A percentile compares a stretch with the other conserved stretches of the same genome.
Evolutionary conservation across 2,888 invertebrate genomes (phyloP).

Genomic region (Tetheella fluctuosa): DNA sequence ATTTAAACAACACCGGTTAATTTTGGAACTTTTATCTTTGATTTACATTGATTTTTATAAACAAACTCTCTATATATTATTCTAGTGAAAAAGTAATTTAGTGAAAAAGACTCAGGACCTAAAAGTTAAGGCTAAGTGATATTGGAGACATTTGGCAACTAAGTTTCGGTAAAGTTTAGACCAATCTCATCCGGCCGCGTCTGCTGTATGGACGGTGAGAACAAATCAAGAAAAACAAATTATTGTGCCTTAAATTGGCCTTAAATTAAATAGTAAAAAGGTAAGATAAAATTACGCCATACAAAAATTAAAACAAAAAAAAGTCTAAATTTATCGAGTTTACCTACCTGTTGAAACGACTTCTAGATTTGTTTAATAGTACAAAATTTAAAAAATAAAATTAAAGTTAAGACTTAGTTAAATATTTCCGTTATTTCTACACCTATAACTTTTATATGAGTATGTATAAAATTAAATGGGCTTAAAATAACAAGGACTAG

Average conservation of each 20-base stretch:
- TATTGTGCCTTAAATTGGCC: slow-evolving; percentile 84
- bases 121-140: slow-evolving; percentile 79
- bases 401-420: slow-evolving; percentile 82
- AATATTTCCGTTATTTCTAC: slow-evolving; percentile 79
- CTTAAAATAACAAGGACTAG: slow-evolving; percentile 70
- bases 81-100: slow-evolving; percentile 77
- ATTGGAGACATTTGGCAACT: slow-evolving; percentile 76
- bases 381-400: slow-evolving; percentile 79
- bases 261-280: slow-evolving; percentile 80
- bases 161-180: slow-evolving; percentile 77
- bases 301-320: slow-evolving; percentile 60
- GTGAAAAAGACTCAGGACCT: slow-evolving; percentile 76
- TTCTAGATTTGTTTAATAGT: slow-evolving; percentile 83
- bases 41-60: slow-evolving; percentile 81
- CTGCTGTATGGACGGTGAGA: slow-evolving; percentile 74
- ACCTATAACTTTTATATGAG: slow-evolving; percentile 80
- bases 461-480: slow-evolving; percentile 60
- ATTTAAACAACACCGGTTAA: slow-evolving; percentile 84
- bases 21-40: slow-evolving; percentile 81
- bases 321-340: slow-evolving; percentile 77
- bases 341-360: slow-evolving; percentile 80
- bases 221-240: slow-evolving; percentile 62
- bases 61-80: slow-evolving; percentile 80
- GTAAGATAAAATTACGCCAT: slow-evolving; percentile 76
- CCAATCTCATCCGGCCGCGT: slow-evolving; percentile 77